Base-by-base conservation (phyloP, 1,140 invertebrate species). In the Drosophila miranda region DNA sequence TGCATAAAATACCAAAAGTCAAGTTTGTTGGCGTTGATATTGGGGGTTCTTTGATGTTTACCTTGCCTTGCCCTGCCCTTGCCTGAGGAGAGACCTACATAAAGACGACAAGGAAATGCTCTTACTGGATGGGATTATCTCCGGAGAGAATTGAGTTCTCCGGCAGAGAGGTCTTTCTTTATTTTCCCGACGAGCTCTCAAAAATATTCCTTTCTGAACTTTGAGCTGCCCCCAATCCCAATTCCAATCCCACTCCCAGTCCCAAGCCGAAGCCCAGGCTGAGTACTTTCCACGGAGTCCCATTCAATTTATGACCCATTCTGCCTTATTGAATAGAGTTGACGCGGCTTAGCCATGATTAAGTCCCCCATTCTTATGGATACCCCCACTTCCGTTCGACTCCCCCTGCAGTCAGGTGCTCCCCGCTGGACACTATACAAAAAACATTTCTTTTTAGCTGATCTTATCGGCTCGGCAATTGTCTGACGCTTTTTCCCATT, bases 1-100 rank as follows among this genome's bases (percentile, higher is more conserved):
- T 86, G 81, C 81, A 86, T 86, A 86, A 87, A 87, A 86, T 78
- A 77, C 68, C 70, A 74, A 74, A 81, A 86, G 81, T 87, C 81
- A 81, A 86, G 63, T 56, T 69, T 78, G 74, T 82, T 83, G 51
- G 56, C 53, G 61, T 55, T 41, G 77, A 80, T 69, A 74, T 86
- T 84, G 49, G 61, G 71, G 64, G 45, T 41, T 54, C 61, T 71
- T 71, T 59, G 66, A 75, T 83, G 79, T 68, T 83, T 83, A 55
- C 75, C 56, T 72, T 62, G 23, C 19, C 19, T 19, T 19, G 1
- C 19, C 19, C 2, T 19, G 19, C 19, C 19, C 19, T 19, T 43
- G 42, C 6, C 30, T 23, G 38, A 2, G 14, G 43, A 46, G 16
- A n/a, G 34, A 66, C 28, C 43, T 41, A 44, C 13, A 56, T 26